Evolutionary conservation across 2,888 invertebrate genomes (phyloP), one percentile per base, ranked within the genome.

Genomic region (Corbicula japonica): DNA sequence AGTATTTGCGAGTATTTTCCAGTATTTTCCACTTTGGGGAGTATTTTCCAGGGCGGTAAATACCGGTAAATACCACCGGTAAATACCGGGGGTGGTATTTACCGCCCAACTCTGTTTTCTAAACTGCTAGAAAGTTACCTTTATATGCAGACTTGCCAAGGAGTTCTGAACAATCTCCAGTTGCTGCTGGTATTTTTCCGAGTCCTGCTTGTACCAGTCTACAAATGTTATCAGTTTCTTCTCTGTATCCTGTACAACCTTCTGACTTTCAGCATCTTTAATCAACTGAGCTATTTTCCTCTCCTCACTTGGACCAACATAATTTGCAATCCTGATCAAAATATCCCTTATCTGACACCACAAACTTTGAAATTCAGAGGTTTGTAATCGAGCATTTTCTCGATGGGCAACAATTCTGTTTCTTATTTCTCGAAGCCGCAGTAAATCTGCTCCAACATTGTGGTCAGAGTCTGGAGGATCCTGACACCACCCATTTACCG

Each of bases 391-490:
- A 1, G 63, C 44, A n/a, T 28, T 63, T 28, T 21, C 12, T 8
- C 48, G 46, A 48, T 63, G 63, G 2, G 28, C 63, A 15, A 46
- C 28, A n/a, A 63, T 26, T n/a, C 44, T 15, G 34, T 63, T 63
- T 48, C 63, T 26, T 18, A 63, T 10, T n/a, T 63, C 48, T 21
- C 46, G 8, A 1, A 63, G 21, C n/a, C 63, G 63, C 4, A 48
- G 46, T n/a, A 63, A 34, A 15, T 63, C 63, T 28, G 63, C 63
- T 48, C 63, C 63, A n/a, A 63, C 3, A 6, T 46, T 35, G 1
- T 23, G 4, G 18, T 63, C 63, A 48, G 30, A 21, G 6, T 46
- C 63, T 18, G 54, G 12, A 2, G 48, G 63, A 32, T 4, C 5
- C 4, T 21, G 12, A 26, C n/a, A 18, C 63, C 63, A 63, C 1